Evolutionary conservation across 1,140 invertebrate genomes (phyloP).

Genomic region (Colletes latitarsis): DNA sequence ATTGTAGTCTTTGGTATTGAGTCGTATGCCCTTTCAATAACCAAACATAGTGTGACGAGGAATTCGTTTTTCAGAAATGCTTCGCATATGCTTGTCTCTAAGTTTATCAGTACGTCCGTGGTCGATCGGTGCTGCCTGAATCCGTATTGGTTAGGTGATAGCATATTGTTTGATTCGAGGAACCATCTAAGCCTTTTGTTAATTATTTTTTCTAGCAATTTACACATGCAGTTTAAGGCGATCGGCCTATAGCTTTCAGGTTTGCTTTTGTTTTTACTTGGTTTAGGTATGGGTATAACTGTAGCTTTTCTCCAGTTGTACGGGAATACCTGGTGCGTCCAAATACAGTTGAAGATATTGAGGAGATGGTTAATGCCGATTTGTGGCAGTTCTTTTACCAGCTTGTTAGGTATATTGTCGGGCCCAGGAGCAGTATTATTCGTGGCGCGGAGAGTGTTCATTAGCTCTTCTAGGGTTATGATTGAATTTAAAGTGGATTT

Average conservation of each 20-base stretch:
- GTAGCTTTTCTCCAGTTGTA: constrained; percentile 65
- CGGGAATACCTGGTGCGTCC: constrained; percentile 56
- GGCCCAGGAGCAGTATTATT: constrained; percentile 24
- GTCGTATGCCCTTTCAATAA: constrained; percentile 5
- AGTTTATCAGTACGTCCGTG: neutral
- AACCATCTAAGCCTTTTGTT: neutral
- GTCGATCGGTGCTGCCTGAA: neutral
- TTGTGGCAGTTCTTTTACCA: constrained; percentile 56
- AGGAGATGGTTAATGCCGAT: constrained; percentile 51
- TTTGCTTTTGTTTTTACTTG: constrained; percentile 58
- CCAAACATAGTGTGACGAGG: neutral
- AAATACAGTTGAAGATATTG: constrained; percentile 58
- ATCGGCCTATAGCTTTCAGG: neutral
- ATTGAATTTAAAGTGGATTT: neutral
- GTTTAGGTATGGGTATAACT: constrained; percentile 71
- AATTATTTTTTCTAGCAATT: constrained; percentile 12
- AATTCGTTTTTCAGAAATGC: neutral
- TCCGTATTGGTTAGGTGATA: neutral
- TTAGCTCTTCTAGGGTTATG: neutral
- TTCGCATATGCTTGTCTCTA: neutral
- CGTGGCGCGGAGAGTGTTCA: neutral
- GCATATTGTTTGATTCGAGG: neutral
- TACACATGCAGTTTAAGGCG: neutral
- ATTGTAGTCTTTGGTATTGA: neutral
- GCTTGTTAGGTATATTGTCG: constrained; percentile 37